Evolutionary conservation across 2,113 vertebrate genomes (phyloP), one percentile per base, ranked within the genome.

Genomic region (Kobus ellipsiprymnus): DNA sequence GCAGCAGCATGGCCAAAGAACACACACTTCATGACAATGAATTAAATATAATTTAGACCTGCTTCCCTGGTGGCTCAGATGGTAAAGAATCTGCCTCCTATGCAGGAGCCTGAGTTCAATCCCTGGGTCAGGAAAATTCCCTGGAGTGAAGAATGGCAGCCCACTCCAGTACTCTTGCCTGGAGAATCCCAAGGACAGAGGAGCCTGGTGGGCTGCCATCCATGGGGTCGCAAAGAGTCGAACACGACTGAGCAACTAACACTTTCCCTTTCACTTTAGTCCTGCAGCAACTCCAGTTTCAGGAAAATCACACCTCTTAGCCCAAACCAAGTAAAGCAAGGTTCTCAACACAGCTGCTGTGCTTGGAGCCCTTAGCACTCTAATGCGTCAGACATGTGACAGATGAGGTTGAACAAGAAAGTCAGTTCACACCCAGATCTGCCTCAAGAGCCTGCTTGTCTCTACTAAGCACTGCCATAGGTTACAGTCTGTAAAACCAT

Each of bases 171-270:
- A 36, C 5, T 36, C 67, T 36, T 71, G 67, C n/a, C 67, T 36
- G 67, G n/a, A 71, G 10, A 71, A 71, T 12, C n/a, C 10, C 67
- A 71, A 23, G n/a, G 67, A 23, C 64, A 36, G 64, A 36, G 64
- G n/a, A 71, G n/a, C n/a, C n/a, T 71, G 64, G n/a, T 71, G 64
- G 19, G n/a, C 64, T 71, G 36, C 17, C 3, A 9, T 12, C 64
- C 4, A 36, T 71, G 64, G 19, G 64, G n/a, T 71, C 4, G 0
- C 64, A 71, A 71, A 36, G n/a, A 23, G 64, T 36, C 4, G 5
- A 21, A 36, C 64, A 71, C n/a, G 0, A 71, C 19, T 71, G n/a
- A 71, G 17, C 0, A 0, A 12, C 4, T 71, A 40, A 67, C 19
- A 71, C 19, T 36, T 21, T 71, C 67, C 21, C 67, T 71, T 36